Evolutionary conservation across 2,797 vertebrate genomes (phyloP), one percentile per base, ranked within the genome.

Genomic region (Picus viridis): DNA sequence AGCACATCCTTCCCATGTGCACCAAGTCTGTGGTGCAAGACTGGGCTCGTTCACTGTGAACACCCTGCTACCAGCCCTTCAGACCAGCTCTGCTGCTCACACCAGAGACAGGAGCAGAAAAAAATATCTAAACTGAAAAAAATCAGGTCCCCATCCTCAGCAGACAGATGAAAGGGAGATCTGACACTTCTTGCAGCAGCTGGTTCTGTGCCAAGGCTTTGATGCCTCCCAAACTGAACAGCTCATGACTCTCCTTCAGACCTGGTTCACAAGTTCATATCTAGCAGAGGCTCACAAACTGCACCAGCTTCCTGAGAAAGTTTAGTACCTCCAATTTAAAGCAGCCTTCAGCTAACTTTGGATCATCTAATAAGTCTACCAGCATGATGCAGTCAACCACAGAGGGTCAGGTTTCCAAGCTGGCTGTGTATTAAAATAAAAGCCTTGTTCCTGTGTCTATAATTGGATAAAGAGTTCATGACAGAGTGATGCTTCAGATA

Each of bases 1-100:
- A 51, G 54, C 51, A 39, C 24, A 75, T 9, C 64, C 29, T 53
- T 65, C 39, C 32, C 76, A 7, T 1, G 0, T 13, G 13, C 13
- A 17, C 76, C 22, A 29, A 70, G n/a, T 24, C 41, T 4, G 0
- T 20, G 51, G 45, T 30, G 12, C 1, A 0, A 10, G 12, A 36
- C 32, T 4, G 8, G 17, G 26, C 36, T 83, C 45, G 54, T 11
- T 29, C 17, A 3, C 29, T 1, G 0, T 2, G 6, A 76, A 16
- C 70, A 45, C 3, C 27, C 43, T 8, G 11, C 6, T 2, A 14
- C 12, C 9, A 4, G 36, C 36, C 36, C 62, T 51, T 26, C 7
- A 47, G 2, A 2, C 6, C 92, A 90, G 67, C 74, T 69, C 63
- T 78, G 69, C 81, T 47, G 30, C 6, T 24, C 1, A 4, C 4